phyloP scores from a whole-genome alignment of 2,888 invertebrate genomes.

The Eustalomyia histrio region DNA sequence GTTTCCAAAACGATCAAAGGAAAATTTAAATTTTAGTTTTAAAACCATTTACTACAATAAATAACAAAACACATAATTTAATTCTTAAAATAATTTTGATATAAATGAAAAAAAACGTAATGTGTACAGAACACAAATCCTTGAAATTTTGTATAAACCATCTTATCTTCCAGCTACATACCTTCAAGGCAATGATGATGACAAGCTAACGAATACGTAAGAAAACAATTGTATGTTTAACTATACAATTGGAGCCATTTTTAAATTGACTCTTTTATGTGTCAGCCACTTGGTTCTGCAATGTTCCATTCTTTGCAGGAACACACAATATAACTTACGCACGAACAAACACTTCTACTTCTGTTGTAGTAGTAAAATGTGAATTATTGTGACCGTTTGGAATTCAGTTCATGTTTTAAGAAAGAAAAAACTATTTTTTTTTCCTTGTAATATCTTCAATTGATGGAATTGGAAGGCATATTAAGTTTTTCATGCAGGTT shows the following conservation, averaged over 20 bases:
- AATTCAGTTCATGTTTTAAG: neutral
- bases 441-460: too few species aligned
- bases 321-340: neutral
- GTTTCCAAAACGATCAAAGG: neutral
- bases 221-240: constrained; percentile 2
- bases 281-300: neutral
- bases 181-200: neutral
- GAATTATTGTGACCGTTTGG: neutral
- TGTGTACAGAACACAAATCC: neutral
- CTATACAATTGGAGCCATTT: constrained; percentile 16
- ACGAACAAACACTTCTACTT: neutral
- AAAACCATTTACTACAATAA: neutral
- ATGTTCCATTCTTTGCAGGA: neutral
- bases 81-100: neutral
- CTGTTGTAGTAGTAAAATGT: neutral
- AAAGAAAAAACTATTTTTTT: too few species aligned
- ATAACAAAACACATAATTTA: neutral
- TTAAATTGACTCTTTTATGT: constrained; percentile 33
- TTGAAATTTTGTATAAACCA: neutral
- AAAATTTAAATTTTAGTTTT: neutral
- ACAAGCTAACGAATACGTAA: neutral
- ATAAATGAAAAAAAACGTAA: neutral
- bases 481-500: neutral
- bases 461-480: neutral
- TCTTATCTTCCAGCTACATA: neutral